phyloP scores from a whole-genome alignment of 2,888 invertebrate genomes.

The Chaitophorus viminalis region DNA sequence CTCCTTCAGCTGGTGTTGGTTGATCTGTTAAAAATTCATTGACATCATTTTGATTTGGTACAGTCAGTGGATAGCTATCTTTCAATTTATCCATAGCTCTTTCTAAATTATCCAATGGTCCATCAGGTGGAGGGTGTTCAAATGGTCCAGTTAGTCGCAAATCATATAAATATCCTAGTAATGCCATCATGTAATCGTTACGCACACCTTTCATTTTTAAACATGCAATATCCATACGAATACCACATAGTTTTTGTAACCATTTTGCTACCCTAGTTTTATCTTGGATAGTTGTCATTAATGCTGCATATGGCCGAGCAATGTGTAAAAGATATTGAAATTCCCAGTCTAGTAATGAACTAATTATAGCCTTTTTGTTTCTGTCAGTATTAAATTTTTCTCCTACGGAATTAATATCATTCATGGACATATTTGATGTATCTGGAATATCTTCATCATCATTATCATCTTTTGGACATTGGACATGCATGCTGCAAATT shows the following conservation, averaged over 20 bases:
- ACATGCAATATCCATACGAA: conserved; percentile 68
- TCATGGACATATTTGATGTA: background rate
- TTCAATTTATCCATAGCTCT: conserved; percentile 67
- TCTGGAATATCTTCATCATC: background rate
- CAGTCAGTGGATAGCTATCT: conserved; percentile 66
- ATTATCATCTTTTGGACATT: conserved; percentile 27
- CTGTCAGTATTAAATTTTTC: background rate
- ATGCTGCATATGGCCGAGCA: conserved; percentile 69
- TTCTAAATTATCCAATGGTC: conserved; percentile 67
- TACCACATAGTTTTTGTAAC: conserved; percentile 70
- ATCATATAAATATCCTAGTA: conserved; percentile 68
- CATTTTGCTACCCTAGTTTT: conserved; percentile 69
- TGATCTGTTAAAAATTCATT: conserved; percentile 69
- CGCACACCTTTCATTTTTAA: conserved; percentile 70
- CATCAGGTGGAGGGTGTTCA: conserved; percentile 69
- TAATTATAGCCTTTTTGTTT: background rate
- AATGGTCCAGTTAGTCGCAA: conserved; percentile 68
- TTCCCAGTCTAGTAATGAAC: conserved; percentile 65
- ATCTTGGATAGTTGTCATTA: conserved; percentile 68
- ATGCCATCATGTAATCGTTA: conserved; percentile 71
- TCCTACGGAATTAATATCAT: background rate
- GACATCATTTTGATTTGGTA: conserved; percentile 69
- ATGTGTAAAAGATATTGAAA: conserved; percentile 70
- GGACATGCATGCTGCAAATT: conserved; percentile 2
- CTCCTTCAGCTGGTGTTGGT: conserved; percentile 70